A percentile compares a stretch with the other conserved stretches of the same genome.
These are phyloP conservation scores for Fragum fragum DNA, from an alignment of 2,888 invertebrate species.

Conservation along the genomic window DNA sequence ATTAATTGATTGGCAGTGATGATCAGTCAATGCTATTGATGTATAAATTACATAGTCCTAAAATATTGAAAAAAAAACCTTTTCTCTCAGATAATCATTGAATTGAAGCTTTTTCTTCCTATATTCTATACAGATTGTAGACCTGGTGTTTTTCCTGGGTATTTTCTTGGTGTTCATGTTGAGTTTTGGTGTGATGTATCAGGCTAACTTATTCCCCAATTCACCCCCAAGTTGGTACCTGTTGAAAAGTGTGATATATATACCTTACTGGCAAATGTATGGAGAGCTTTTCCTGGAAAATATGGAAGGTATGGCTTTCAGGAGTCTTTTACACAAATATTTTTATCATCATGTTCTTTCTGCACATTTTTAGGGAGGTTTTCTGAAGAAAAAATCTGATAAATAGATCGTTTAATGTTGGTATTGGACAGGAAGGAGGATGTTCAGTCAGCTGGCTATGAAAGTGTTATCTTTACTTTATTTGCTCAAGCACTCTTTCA, in stretches of 20 bases:
- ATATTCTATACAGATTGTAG: conserved; percentile 79
- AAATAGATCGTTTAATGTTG: too few relatives aligned
- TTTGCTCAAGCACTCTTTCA: too few relatives aligned
- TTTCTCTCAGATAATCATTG: too few relatives aligned
- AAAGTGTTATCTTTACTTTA: too few relatives aligned
- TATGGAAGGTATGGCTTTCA: conserved; percentile 76
- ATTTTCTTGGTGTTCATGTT: conserved; percentile 87
- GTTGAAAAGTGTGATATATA: conserved; percentile 84
- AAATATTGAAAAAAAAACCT: too few relatives aligned
- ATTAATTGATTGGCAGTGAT: too few relatives aligned
- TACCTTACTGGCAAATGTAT: conserved; percentile 87
- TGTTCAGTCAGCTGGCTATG: too few relatives aligned
- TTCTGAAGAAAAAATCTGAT: too few relatives aligned
- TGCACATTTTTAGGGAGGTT: too few relatives aligned
- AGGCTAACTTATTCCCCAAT: conserved; percentile 86
- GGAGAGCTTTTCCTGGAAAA: conserved; percentile 87
- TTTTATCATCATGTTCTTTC: not conserved
- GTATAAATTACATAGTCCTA: too few relatives aligned
- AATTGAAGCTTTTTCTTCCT: not conserved
- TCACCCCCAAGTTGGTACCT: conserved; percentile 79
- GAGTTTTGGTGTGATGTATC: conserved; percentile 86
- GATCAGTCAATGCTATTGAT: too few relatives aligned
- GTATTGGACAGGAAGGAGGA: too few relatives aligned
- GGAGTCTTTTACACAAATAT: not conserved
- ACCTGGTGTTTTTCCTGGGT: conserved; percentile 86